Evolutionary conservation across 2,888 invertebrate genomes (phyloP).

Genomic region (Eupelmus urozonus): DNA sequence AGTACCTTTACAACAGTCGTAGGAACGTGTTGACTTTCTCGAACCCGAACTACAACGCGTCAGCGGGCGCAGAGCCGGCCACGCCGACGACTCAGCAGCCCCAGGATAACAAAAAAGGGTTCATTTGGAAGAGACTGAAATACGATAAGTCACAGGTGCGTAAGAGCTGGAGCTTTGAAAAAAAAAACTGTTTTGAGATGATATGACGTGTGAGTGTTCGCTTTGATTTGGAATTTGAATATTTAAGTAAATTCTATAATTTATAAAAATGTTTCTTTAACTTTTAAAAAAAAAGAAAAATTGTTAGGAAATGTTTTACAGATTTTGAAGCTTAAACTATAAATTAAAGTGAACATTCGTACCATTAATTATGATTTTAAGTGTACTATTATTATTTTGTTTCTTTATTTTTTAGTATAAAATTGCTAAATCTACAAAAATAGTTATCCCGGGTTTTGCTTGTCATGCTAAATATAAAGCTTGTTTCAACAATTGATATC

Average conservation of each 20-base stretch:
- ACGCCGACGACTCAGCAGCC: conserved; percentile 69
- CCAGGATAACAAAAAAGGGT: conserved; percentile 80
- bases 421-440: too few relatives aligned
- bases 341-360: background rate
- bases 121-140: conserved; percentile 87
- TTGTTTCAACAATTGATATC: background rate
- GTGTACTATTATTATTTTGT: too few relatives aligned
- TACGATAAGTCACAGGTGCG: conserved; percentile 87
- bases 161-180: background rate
- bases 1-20: conserved; percentile 80
- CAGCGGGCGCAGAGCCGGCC: conserved; percentile 64
- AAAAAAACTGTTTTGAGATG: too few relatives aligned
- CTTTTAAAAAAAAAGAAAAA: too few relatives aligned
- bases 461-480: too few relatives aligned
- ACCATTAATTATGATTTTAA: background rate
- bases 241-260: too few relatives aligned
- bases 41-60: conserved; percentile 90
- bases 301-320: too few relatives aligned
- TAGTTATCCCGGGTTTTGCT: too few relatives aligned
- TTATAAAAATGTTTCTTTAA: too few relatives aligned
- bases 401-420: too few relatives aligned
- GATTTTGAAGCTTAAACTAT: background rate
- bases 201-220: background rate
- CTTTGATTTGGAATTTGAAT: background rate
- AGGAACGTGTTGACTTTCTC: conserved; percentile 90